Percentiles rank a stretch among this genome's conserved stretches.
These are phyloP conservation scores for Clarias gariepinus DNA, from an alignment of 2,113 vertebrate species.

Conservation along the genomic window DNA sequence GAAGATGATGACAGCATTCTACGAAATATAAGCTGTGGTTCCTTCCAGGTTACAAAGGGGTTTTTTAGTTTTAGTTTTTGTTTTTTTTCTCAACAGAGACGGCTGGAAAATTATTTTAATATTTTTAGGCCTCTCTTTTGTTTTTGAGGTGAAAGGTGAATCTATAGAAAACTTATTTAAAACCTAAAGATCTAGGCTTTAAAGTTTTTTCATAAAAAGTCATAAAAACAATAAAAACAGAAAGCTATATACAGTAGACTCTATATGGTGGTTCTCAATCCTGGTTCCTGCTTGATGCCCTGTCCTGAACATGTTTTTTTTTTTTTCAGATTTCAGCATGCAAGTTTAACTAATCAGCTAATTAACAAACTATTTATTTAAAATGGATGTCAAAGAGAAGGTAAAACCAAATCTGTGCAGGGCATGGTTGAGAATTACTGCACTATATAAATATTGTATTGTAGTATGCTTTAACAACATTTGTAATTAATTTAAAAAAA, in stretches of 20 bases:
- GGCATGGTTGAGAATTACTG: too few species aligned
- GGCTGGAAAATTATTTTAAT: slow-evolving; percentile 72
- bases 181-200: slow-evolving; percentile 5
- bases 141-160: slow-evolving; percentile 39
- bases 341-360: too few species aligned
- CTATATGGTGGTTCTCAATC: too few species aligned
- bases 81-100: slow-evolving; percentile 67
- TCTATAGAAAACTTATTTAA: slow-evolving; percentile 33
- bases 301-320: too few species aligned
- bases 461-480: neutral
- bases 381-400: too few species aligned
- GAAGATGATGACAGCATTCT: slow-evolving; percentile 83
- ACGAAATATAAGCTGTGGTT: slow-evolving; percentile 76
- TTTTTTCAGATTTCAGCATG: too few species aligned
- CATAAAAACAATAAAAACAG: slow-evolving; percentile 23
- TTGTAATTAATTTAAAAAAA: neutral
- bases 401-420: too few species aligned
- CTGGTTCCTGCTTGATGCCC: too few species aligned
- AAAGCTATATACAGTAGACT: neutral
- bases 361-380: too few species aligned
- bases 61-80: neutral
- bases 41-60: slow-evolving; percentile 67
- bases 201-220: neutral
- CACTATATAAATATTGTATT: too few species aligned
- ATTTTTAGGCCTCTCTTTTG: slow-evolving; percentile 60